Conservation (phyloP, 2,113 vertebrate genomes). For the Melierax canorus region DNA sequence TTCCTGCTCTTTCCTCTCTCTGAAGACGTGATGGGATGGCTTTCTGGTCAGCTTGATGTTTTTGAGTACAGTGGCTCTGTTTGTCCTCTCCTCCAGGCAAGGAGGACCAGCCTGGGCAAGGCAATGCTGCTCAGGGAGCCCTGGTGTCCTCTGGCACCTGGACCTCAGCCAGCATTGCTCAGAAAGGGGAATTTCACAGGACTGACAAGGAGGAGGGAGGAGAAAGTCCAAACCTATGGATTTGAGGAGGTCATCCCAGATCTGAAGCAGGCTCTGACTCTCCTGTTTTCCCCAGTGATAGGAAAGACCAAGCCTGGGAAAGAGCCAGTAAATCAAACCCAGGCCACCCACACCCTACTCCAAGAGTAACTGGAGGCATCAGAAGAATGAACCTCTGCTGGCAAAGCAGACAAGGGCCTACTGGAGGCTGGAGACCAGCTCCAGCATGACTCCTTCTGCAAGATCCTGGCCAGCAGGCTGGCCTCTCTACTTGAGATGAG, state of each 20-base stretch:
- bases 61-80: background rate
- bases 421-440: background rate
- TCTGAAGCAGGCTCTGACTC: background rate
- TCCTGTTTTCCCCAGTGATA: background rate
- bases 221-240: background rate
- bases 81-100: background rate
- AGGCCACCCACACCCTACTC: background rate
- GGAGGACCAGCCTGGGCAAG: background rate
- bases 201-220: background rate
- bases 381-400: background rate
- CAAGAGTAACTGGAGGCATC: background rate
- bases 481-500: rapidly evolving
- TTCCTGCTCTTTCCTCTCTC: background rate
- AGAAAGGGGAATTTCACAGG: background rate
- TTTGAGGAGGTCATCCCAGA: background rate
- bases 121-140: background rate
- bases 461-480: background rate
- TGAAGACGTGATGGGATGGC: background rate
- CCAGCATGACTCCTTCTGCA: background rate
- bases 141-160: background rate
- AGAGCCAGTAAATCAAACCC: background rate
- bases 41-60: background rate
- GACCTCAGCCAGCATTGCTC: background rate
- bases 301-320: background rate
- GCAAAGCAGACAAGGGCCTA: background rate